A percentile compares a stretch with the other conserved stretches of the same genome.
phyloP scores from a whole-genome alignment of 2,797 vertebrate species.

The Glyptemys insculpta region DNA sequence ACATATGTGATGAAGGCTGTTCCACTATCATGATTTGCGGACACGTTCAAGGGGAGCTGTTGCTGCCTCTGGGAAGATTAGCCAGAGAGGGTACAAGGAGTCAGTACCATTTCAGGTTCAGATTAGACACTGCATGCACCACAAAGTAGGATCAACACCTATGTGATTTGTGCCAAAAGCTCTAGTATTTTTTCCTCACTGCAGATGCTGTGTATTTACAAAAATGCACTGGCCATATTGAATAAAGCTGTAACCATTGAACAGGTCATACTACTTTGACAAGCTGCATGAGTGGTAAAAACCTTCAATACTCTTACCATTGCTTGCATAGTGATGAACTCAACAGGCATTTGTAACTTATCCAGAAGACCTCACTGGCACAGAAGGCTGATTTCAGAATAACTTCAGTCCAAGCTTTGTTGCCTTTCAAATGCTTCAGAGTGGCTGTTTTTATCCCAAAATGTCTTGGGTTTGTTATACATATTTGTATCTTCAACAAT shows the following conservation, averaged over 20 bases:
- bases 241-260: not conserved
- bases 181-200: no score
- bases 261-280: no score
- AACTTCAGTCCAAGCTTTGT: not conserved
- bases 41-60: fast-evolving
- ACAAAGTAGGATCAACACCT: not conserved
- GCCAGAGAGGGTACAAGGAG: not conserved
- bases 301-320: not conserved
- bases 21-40: no score
- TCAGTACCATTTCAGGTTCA: not conserved
- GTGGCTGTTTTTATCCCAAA: not conserved
- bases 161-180: not conserved
- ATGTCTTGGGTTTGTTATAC: not conserved
- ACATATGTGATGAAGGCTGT: no score
- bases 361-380: not conserved
- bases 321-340: not conserved
- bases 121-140: no score
- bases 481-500: not conserved
- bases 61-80: no score
- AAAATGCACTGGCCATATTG: not conserved
- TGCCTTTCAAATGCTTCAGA: not conserved
- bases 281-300: not conserved
- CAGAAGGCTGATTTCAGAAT: fast-evolving
- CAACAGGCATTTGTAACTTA: not conserved
- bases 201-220: not conserved